These are phyloP conservation scores for Sicus ferrugineus DNA, from an alignment of 2,888 invertebrate genomes.

Conservation along the genomic window DNA sequence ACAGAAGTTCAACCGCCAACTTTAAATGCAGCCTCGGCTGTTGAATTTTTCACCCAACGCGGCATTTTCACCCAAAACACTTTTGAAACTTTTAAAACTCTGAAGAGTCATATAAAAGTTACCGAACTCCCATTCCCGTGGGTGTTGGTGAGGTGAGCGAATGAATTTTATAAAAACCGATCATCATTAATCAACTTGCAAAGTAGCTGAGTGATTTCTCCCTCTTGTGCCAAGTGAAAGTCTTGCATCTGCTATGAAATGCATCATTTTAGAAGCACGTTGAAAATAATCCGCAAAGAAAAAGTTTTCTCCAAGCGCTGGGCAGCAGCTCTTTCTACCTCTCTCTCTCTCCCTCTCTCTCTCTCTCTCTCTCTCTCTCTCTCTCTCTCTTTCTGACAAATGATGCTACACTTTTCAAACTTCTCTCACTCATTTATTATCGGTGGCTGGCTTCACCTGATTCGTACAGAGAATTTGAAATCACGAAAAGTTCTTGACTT, in stretches of 20 bases:
- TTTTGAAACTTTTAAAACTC: neutral
- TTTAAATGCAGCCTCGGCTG: too few relatives aligned
- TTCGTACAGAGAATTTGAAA: too few relatives aligned
- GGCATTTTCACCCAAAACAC: too few relatives aligned
- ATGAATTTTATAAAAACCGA: neutral
- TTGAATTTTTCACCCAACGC: too few relatives aligned
- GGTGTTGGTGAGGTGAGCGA: neutral
- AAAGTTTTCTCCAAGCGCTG: neutral
- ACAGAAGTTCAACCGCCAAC: too few relatives aligned
- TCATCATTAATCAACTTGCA: neutral
- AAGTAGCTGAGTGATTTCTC: neutral
- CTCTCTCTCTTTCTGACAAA: slow-evolving; percentile 1
- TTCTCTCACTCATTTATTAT: slow-evolving; percentile 30
- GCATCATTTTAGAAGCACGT: neutral
- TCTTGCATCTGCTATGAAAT: neutral
- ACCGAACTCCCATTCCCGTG: too few relatives aligned
- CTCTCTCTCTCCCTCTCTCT: neutral
- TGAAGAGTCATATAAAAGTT: neutral
- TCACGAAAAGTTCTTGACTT: too few relatives aligned
- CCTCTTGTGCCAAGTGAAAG: neutral
- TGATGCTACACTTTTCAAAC: slow-evolving; percentile 16
- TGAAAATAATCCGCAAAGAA: neutral
- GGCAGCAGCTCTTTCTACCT: neutral
- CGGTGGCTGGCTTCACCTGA: too few relatives aligned
- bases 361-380: neutral